Evolutionary conservation across 2,797 vertebrate species (phyloP).

Genomic region (Anableps anableps): DNA sequence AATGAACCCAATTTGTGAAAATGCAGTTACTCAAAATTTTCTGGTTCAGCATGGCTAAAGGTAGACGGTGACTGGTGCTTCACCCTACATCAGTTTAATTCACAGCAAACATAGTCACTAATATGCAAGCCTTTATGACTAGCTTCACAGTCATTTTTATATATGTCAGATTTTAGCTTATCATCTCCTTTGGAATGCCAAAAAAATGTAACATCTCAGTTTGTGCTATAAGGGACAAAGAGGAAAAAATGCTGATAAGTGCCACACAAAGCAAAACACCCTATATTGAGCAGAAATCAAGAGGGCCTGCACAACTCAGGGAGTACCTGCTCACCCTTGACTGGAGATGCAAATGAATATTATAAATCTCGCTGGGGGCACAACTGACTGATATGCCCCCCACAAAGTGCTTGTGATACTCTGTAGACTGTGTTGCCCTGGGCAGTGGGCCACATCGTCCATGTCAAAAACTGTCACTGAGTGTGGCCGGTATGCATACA

Average conservation of each 20-base stretch:
- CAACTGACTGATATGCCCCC: background rate
- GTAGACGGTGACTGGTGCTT: background rate
- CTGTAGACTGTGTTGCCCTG: background rate
- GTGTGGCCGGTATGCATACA: background rate
- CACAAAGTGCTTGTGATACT: background rate
- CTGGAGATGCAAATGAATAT: background rate
- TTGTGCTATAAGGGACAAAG: background rate
- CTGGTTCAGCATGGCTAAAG: background rate
- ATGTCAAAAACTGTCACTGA: background rate
- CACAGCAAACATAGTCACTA: background rate
- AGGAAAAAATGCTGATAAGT: background rate
- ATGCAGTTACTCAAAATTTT: background rate
- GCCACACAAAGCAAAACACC: background rate
- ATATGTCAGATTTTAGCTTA: background rate
- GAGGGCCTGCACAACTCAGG: background rate
- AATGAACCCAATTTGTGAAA: background rate
- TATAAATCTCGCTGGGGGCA: background rate
- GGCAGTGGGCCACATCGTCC: background rate
- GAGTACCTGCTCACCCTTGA: background rate
- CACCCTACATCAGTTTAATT: background rate
- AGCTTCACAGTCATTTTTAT: background rate
- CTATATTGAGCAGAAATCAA: background rate
- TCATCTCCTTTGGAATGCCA: background rate
- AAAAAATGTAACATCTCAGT: background rate
- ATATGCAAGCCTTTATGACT: background rate